Evolutionary conservation across 2,113 vertebrate species (phyloP).

Genomic region (Marcusenius ussheri): DNA sequence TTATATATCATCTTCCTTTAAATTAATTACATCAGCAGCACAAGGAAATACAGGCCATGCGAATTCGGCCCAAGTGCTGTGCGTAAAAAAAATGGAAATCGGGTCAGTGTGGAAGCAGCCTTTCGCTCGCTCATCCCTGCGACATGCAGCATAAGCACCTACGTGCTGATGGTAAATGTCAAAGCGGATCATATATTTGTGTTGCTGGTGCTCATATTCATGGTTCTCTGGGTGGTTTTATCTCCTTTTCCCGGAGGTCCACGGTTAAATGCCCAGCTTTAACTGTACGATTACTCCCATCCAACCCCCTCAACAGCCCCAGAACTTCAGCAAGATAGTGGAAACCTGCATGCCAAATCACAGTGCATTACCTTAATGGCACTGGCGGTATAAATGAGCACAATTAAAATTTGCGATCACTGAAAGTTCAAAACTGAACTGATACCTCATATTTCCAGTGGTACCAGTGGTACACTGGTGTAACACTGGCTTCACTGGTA

Average conservation of each 20-base stretch:
- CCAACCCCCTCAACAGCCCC: not conserved
- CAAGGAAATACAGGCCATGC: conserved; percentile 45
- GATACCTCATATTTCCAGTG: not conserved
- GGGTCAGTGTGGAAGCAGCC: conserved; percentile 39
- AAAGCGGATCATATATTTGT: conserved; percentile 6
- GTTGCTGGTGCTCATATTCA: not conserved
- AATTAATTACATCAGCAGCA: conserved; percentile 49
- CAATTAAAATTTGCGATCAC: not conserved
- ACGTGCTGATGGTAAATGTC: conserved; percentile 1
- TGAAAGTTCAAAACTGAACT: not conserved
- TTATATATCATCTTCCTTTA: conserved; percentile 43
- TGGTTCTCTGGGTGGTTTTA: not conserved
- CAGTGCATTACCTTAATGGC: not conserved
- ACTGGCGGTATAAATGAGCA: not conserved
- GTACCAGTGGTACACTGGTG: not conserved
- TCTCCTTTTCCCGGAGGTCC: not conserved
- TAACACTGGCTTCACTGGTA: not conserved
- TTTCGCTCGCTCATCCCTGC: conserved; percentile 21
- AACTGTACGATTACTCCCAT: not conserved
- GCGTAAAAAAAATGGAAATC: conserved; percentile 30
- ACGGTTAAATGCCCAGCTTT: not conserved
- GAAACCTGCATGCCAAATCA: not conserved
- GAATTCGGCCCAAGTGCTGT: conserved; percentile 47
- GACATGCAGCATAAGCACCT: not conserved
- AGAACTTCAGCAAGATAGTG: not conserved